These are phyloP conservation scores for Ernsta delagoae DNA, from an alignment of 2,888 invertebrate genomes.

Conservation along the genomic window DNA sequence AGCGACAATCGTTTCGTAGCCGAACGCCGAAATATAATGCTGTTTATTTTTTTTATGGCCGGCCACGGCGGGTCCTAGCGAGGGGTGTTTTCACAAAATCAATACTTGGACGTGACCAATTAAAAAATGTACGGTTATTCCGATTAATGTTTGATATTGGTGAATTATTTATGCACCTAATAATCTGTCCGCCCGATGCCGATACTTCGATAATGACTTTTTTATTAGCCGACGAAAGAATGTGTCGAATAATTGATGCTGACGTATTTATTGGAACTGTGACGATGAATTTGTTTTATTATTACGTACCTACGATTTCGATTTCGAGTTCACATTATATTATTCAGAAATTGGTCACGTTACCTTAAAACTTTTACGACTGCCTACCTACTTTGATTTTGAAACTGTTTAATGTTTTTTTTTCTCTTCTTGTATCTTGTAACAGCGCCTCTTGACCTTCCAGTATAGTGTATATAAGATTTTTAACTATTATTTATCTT, in stretches of 20 bases:
- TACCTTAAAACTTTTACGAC: too few species aligned
- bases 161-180: constrained; percentile 48
- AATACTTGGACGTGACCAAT: constrained; percentile 59
- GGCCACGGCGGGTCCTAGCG: constrained; percentile 51
- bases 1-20: too few species aligned
- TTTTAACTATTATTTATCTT: too few species aligned
- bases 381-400: too few species aligned
- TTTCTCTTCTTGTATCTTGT: too few species aligned
- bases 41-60: constrained; percentile 67
- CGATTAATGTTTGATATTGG: constrained; percentile 56
- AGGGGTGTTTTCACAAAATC: constrained; percentile 61
- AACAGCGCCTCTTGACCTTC: too few species aligned
- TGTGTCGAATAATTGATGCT: constrained; percentile 25
- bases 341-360: too few species aligned
- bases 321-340: too few species aligned
- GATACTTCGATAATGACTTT: constrained; percentile 35
- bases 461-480: too few species aligned
- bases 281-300: not conserved
- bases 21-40: constrained; percentile 55
- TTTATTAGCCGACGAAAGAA: constrained; percentile 35
- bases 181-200: constrained; percentile 37
- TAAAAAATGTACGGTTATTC: constrained; percentile 51
- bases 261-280: constrained; percentile 15
- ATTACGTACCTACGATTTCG: too few species aligned
- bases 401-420: too few species aligned